Conservation (phyloP, 2,113 vertebrate species). For the Sebastes fasciatus region DNA sequence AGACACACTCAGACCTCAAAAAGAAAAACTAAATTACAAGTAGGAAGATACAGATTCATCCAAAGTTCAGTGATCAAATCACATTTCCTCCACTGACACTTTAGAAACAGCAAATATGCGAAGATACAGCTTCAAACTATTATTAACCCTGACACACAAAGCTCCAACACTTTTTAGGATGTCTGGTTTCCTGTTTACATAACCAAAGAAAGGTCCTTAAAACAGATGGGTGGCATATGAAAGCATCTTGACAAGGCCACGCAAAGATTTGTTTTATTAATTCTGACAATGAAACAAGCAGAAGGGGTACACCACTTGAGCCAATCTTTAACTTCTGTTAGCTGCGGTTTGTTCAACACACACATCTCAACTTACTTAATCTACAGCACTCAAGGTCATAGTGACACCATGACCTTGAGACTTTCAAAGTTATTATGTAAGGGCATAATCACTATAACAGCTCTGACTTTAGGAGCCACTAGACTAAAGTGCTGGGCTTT, state of each 20-base stretch:
- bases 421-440: conserved; percentile 56
- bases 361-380: conserved; percentile 74
- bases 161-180: conserved; percentile 30
- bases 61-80: conserved; percentile 37
- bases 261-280: conserved; percentile 62
- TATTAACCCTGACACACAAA: conserved; percentile 40
- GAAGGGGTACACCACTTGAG: conserved; percentile 59
- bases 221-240: conserved; percentile 73
- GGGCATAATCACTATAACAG: conserved; percentile 68
- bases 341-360: conserved; percentile 62
- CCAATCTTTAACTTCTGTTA: conserved; percentile 63
- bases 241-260: conserved; percentile 45
- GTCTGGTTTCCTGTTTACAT: conserved; percentile 60
- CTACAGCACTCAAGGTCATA: conserved; percentile 63
- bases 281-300: conserved; percentile 72
- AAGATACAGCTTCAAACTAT: conserved; percentile 41
- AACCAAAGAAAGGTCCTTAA: conserved; percentile 56
- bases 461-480: conserved; percentile 21
- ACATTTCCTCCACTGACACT: conserved; percentile 35
- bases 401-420: conserved; percentile 65
- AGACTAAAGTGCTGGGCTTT: conserved; percentile 23
- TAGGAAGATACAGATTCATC: conserved; percentile 44
- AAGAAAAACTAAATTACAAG: conserved; percentile 48
- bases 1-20: conserved; percentile 41
- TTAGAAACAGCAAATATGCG: conserved; percentile 26